Conservation (phyloP, 2,888 invertebrate genomes). For the Habroteleia sp. region DNA sequence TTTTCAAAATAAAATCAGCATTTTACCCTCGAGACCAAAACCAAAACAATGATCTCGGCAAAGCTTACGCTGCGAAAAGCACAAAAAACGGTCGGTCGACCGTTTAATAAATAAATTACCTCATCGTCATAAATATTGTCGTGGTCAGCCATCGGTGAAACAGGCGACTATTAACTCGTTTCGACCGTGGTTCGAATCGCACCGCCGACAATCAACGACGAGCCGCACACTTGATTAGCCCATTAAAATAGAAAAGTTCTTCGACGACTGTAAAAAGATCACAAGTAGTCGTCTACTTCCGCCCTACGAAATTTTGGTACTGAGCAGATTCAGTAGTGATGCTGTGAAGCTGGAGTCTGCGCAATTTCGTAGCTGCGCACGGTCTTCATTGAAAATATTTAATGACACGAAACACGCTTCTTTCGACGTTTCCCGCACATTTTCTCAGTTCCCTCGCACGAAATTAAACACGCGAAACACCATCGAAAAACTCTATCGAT, state of each 20-base stretch:
- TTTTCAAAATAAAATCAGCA: too few species aligned
- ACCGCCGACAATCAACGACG: conserved; percentile 30
- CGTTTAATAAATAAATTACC: conserved; percentile 58
- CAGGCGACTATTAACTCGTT: conserved; percentile 12
- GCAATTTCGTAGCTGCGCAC: conserved; percentile 59
- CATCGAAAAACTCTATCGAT: conserved; percentile 33
- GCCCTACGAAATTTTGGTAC: conserved; percentile 59
- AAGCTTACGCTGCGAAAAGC: too few species aligned
- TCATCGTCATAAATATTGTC: conserved; percentile 68
- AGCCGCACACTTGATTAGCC: conserved; percentile 35
- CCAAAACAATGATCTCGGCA: too few species aligned
- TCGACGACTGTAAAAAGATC: conserved; percentile 20
- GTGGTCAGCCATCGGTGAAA: conserved; percentile 66
- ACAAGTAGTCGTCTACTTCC: conserved; percentile 49
- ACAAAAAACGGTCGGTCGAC: too few species aligned
- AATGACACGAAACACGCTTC: conserved; percentile 39
- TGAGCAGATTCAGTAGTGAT: conserved; percentile 63
- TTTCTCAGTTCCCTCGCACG: background rate
- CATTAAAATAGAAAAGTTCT: conserved; percentile 43
- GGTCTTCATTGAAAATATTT: conserved; percentile 49
- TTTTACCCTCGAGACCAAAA: too few species aligned
- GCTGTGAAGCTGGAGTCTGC: conserved; percentile 60
- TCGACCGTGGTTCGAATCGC: conserved; percentile 29
- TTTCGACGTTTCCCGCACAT: conserved; percentile 15
- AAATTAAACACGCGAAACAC: conserved; percentile 19